These are phyloP conservation scores for Furcifer pardalis DNA, from an alignment of 2,797 vertebrate species.

Conservation along the genomic window DNA sequence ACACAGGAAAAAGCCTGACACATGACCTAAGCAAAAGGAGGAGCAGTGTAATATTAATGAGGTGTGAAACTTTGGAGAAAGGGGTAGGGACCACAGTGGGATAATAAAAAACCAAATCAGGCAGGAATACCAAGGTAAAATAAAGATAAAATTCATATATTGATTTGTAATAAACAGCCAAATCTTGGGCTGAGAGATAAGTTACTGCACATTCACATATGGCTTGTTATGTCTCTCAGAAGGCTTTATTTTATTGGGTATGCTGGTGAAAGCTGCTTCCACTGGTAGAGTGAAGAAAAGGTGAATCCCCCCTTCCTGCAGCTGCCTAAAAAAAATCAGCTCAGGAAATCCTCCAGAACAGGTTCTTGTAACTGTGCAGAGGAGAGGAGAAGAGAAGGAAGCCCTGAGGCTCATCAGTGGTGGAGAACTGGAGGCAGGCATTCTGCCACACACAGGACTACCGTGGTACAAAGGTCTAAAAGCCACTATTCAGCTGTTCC, in stretches of 20 bases:
- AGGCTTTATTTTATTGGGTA: background rate
- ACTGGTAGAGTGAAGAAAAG: no score
- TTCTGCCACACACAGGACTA: no score
- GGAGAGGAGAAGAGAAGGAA: background rate
- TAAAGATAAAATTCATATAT: background rate
- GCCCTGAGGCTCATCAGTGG: no score
- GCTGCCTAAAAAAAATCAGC: no score
- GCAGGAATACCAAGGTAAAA: background rate
- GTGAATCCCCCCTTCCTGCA: no score
- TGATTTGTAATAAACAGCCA: background rate
- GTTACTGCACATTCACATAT: background rate
- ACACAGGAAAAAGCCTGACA: background rate
- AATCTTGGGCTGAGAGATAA: background rate
- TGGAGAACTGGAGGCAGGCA: no score
- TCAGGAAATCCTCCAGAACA: no score
- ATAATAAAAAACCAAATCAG: background rate
- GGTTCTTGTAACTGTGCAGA: background rate
- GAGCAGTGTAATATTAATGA: background rate
- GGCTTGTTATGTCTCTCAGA: background rate
- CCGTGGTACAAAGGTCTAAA: background rate
- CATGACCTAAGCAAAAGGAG: no score
- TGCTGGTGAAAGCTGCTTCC: background rate
- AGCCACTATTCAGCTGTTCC: background rate
- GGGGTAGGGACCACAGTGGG: background rate
- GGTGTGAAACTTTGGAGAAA: background rate